phyloP scores from a whole-genome alignment of 23 tunicate genomes.

The Botrylloides violaceus region DNA sequence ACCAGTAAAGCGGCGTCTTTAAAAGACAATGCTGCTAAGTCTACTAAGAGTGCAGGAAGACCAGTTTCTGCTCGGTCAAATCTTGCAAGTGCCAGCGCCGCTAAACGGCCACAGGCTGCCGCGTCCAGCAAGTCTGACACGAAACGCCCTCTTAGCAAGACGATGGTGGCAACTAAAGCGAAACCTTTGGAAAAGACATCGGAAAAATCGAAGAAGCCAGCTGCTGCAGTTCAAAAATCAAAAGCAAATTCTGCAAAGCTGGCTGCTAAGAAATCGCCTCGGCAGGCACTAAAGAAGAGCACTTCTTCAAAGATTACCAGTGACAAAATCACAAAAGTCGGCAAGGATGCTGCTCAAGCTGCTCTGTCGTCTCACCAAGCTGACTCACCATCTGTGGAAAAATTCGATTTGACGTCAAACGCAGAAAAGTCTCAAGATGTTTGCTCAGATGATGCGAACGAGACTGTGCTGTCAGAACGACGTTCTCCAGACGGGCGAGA shows the following conservation, averaged over 20 bases:
- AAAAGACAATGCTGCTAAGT: neutral
- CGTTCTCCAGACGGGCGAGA: constrained; percentile 60
- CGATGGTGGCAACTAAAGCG: neutral
- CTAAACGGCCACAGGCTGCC: neutral
- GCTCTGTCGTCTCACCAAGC: constrained; percentile 20
- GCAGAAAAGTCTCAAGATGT: neutral
- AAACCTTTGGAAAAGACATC: constrained; percentile 1
- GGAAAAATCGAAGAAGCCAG: neutral
- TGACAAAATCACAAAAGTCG: neutral
- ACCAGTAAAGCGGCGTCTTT: constrained; percentile 5
- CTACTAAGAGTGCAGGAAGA: neutral
- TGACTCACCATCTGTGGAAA: neutral
- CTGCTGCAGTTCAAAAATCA: neutral
- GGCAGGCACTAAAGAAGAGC: constrained; percentile 1
- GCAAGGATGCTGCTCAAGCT: constrained; percentile 13
- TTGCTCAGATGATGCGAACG: neutral
- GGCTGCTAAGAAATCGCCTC: constrained; percentile 14
- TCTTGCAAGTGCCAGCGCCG: neutral
- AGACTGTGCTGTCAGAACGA: constrained; percentile 19
- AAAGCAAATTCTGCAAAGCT: constrained; percentile 5
- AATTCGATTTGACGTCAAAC: neutral
- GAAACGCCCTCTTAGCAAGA: neutral
- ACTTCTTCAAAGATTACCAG: neutral
- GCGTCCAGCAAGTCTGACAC: neutral
- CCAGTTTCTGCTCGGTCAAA: neutral